Evolutionary conservation across 2,113 vertebrate species (phyloP).

Genomic region (Saguinus midas): DNA sequence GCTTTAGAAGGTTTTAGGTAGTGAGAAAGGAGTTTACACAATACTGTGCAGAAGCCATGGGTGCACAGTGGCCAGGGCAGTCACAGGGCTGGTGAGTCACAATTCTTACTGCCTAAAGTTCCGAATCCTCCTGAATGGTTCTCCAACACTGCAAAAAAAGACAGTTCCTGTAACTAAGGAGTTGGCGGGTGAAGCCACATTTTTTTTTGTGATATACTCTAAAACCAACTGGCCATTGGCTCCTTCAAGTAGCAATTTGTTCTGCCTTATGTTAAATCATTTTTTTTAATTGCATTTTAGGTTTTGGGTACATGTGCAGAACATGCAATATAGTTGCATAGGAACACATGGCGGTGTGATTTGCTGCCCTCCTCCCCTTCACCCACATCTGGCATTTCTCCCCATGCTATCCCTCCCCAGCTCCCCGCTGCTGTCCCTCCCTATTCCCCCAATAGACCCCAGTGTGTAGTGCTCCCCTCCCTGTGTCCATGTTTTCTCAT

Average conservation of each 20-base stretch:
- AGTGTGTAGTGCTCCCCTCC: no score
- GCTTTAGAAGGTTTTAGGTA: not conserved
- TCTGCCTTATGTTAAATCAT: not conserved
- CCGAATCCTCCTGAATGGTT: not conserved
- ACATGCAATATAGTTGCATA: no score
- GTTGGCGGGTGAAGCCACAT: not conserved
- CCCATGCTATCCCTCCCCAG: no score
- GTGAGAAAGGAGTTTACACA: not conserved
- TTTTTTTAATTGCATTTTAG: not conserved
- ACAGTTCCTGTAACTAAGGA: not conserved
- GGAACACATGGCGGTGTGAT: no score
- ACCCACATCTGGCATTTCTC: no score
- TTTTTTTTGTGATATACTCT: slow-evolving; percentile 12
- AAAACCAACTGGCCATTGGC: not conserved
- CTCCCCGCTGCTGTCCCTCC: no score
- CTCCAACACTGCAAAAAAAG: not conserved
- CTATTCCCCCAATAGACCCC: no score
- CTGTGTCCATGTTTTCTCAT: no score
- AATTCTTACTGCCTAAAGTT: not conserved
- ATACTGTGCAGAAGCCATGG: not conserved
- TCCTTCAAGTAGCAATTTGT: not conserved
- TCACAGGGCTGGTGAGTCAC: not conserved
- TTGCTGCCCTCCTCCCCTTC: no score
- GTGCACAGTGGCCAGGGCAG: not conserved
- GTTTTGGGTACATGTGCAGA: no score